Base-by-base conservation (phyloP, 2,113 vertebrate species). In the Pelecanus crispus region DNA sequence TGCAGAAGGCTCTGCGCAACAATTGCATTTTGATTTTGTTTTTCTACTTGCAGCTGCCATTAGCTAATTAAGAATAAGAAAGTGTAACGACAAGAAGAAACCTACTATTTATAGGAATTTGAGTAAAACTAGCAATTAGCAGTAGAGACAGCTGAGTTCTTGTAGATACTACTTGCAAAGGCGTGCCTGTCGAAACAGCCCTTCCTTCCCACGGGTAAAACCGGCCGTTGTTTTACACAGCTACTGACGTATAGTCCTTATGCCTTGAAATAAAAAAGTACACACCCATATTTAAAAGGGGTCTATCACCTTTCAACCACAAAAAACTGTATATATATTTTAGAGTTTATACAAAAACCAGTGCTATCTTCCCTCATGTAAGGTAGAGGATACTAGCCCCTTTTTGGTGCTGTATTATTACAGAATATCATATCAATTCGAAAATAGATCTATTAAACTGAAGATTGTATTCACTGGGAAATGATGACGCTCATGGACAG, bases 151-250 rank as follows among this genome's bases (percentile, higher is more conserved):
- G 81, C 26, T 13, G 80, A 47, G 29, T 17, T 61, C 84, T 45
- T 13, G 53, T 1, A 22, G 73, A 17, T 5, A 2, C 4, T 2
- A 3, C 65, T 11, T 7, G 17, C 13, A 17, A 25, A 26, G n/a
- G 21, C 2, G 9, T 8, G 15, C 8, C 32, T 45, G 22, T 3
- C 52, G 14, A 29, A 53, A 20, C 26, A 45, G 18, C 44, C 61
- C 38, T 7, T 15, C 47, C 40, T 7, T 20, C 18, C 50, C 66
- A 8, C 26, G 9, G 7, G 38, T 29, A 25, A 11, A 32, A 13
- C 40, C 2, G 49, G 58, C 26, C 6, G 2, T 2, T 29, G 11
- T 17, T 29, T 53, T 12, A n/a, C 63, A n/a, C 11, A 6, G 24
- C 40, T 3, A 28, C 42, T 5, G 32, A 32, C 2, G 6, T 14